Percentiles rank a stretch among this genome's conserved stretches.
Conservation (phyloP, 2,113 vertebrate species). For the Epinephelus fuscoguttatus region DNA sequence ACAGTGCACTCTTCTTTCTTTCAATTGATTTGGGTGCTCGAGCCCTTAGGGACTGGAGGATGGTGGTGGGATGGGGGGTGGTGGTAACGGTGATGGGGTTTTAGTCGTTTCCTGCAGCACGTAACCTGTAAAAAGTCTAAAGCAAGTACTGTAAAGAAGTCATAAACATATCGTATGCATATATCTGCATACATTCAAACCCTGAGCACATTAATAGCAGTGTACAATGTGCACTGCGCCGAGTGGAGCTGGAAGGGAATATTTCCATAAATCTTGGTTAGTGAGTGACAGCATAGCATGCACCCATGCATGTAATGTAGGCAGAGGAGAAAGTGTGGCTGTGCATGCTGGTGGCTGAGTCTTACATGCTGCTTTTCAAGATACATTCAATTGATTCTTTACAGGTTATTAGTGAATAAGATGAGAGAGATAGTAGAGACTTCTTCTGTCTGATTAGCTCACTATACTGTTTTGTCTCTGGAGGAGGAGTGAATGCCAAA, state of each 20-base stretch:
- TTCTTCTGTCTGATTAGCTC: constrained; percentile 27
- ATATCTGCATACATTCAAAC: constrained; percentile 65
- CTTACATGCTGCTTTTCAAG: constrained; percentile 3
- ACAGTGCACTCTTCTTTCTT: constrained; percentile 83
- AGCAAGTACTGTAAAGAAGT: constrained; percentile 52
- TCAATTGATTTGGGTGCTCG: constrained; percentile 87
- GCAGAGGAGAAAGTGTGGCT: constrained; percentile 57
- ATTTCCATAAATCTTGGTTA: constrained; percentile 76
- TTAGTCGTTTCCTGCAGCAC: constrained; percentile 76
- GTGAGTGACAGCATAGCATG: constrained; percentile 67
- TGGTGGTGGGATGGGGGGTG: constrained; percentile 64
- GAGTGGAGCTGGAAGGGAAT: constrained; percentile 37
- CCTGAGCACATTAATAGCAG: constrained; percentile 20
- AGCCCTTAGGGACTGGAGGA: constrained; percentile 80
- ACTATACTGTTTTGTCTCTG: constrained; percentile 12
- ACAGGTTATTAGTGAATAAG: constrained; percentile 9
- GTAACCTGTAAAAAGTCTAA: constrained; percentile 59
- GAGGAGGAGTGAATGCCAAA: neutral
- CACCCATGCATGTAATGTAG: constrained; percentile 73
- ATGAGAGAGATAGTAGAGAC: neutral
- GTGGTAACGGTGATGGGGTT: constrained; percentile 62
- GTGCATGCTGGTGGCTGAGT: constrained; percentile 30
- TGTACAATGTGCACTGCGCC: constrained; percentile 11
- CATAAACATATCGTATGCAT: constrained; percentile 64
- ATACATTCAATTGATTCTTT: constrained; percentile 20